These are phyloP conservation scores for Scylla paramamosain DNA, from an alignment of 1,140 invertebrate species.

Conservation along the genomic window DNA sequence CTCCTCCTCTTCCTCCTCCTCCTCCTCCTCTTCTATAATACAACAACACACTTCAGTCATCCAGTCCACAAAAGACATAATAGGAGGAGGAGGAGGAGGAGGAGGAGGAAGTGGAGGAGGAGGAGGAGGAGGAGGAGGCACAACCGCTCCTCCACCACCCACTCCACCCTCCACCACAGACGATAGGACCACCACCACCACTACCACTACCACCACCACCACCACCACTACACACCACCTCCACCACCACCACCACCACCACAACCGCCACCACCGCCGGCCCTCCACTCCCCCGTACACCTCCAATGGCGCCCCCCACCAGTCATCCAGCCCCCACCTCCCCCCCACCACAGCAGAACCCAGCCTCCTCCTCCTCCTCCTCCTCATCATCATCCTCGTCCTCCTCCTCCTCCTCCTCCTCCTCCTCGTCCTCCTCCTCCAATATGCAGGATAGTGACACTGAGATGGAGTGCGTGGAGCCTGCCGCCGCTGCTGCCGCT, in stretches of 20 bases:
- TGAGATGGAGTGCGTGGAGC: conserved; percentile 64
- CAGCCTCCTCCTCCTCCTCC: conserved; percentile 42
- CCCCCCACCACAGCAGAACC: not conserved
- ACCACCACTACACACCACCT: not conserved
- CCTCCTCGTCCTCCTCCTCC: conserved; percentile 51
- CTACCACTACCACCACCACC: not conserved
- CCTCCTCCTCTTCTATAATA: conserved; percentile 57
- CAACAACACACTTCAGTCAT: conserved; percentile 71
- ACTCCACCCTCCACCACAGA: conserved; percentile 53
- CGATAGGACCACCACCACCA: conserved; percentile 51
- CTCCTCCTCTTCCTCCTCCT: conserved; percentile 51
- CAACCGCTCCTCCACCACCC: not conserved
- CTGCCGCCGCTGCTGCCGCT: not conserved
- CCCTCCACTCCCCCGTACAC: not conserved
- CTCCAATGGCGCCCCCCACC: conserved; percentile 54
- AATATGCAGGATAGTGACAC: conserved; percentile 70
- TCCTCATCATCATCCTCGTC: conserved; percentile 29
- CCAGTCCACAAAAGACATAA: conserved; percentile 67
- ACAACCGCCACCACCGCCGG: not conserved
- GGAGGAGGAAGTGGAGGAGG: too few relatives aligned
- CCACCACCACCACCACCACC: conserved; percentile 30
- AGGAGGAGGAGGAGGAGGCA: not conserved
- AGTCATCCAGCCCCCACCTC: not conserved
- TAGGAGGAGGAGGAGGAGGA: conserved; percentile 47
- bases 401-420: conserved; percentile 51